Conservation (phyloP, 1,140 invertebrate genomes). For the Dreissena rostriformis region DNA sequence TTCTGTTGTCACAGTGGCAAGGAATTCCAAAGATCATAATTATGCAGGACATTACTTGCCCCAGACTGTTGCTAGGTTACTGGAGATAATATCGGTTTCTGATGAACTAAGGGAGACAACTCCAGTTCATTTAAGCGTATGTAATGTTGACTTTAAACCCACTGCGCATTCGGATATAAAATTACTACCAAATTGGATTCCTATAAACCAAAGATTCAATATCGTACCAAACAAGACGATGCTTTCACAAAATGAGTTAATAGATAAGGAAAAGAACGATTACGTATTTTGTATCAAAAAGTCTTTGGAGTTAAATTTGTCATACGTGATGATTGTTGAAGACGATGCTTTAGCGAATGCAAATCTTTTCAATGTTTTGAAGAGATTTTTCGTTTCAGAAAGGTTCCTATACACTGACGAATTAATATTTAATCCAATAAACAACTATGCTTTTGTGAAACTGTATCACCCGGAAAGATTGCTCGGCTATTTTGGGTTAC, state of each 20-base stretch:
- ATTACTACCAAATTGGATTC: conserved; percentile 30
- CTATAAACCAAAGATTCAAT: not conserved
- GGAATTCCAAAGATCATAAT: not conserved
- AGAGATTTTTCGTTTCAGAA: not conserved
- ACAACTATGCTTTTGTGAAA: conserved; percentile 16
- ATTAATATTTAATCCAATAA: not conserved
- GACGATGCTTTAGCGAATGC: conserved; percentile 28
- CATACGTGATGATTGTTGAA: conserved; percentile 31
- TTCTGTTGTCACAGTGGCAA: conserved; percentile 13
- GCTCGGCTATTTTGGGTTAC: conserved; percentile 21
- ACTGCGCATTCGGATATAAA: conserved; percentile 13
- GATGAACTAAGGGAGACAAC: not conserved
- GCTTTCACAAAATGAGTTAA: not conserved
- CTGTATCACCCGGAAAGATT: conserved; percentile 24
- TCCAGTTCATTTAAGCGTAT: conserved; percentile 27
- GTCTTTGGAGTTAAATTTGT: conserved; percentile 16
- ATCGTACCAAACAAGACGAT: not conserved
- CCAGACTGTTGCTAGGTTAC: conserved; percentile 31
- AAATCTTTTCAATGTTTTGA: conserved; percentile 18
- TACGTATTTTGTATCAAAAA: conserved; percentile 44
- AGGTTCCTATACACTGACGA: not conserved
- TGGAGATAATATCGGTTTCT: not conserved
- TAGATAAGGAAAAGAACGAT: conserved; percentile 45
- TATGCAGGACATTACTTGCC: conserved; percentile 9
- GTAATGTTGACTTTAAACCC: conserved; percentile 36